Evolutionary conservation across 1,140 invertebrate genomes (phyloP).

Genomic region (Trichonephila inaurata): DNA sequence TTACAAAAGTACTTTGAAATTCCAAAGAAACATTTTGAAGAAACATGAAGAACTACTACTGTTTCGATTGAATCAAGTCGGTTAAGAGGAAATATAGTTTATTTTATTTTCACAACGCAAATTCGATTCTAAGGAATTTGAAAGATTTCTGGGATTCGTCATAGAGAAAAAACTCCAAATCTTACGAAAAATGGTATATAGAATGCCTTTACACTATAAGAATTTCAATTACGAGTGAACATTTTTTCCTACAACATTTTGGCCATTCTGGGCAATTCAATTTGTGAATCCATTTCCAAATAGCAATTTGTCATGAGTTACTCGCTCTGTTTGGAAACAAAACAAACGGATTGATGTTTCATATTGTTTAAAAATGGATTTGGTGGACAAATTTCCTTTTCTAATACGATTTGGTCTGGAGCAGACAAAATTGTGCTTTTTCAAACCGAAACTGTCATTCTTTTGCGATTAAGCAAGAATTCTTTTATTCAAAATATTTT

Average conservation of each 20-base stretch:
- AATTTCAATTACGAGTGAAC: slow-evolving; percentile 57
- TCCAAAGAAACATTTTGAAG: slow-evolving; percentile 23
- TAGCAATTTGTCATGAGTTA: slow-evolving; percentile 56
- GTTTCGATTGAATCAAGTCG: slow-evolving; percentile 19
- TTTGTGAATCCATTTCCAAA: slow-evolving; percentile 54
- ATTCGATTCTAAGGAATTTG: slow-evolving; percentile 48
- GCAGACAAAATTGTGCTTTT: not conserved
- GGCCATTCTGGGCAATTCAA: slow-evolving; percentile 32
- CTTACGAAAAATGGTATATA: not conserved
- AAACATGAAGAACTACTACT: not conserved
- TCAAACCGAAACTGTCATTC: not conserved
- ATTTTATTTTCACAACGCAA: slow-evolving; percentile 21
- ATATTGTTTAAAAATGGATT: slow-evolving; percentile 52
- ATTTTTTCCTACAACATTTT: slow-evolving; percentile 19
- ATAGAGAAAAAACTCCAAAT: slow-evolving; percentile 2
- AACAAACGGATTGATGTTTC: slow-evolving; percentile 33
- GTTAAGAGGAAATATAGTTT: slow-evolving; percentile 42
- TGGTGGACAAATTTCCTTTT: slow-evolving; percentile 13
- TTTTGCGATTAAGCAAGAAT: not conserved
- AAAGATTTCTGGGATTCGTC: slow-evolving; percentile 29
- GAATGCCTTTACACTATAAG: slow-evolving; percentile 22
- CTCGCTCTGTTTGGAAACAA: not conserved
- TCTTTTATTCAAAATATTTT: not conserved
- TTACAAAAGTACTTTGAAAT: slow-evolving; percentile 51
- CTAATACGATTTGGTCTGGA: not conserved